A percentile compares a stretch with the other conserved stretches of the same genome.
Conservation (phyloP, 2,797 vertebrate species). For the Labroides dimidiatus region DNA sequence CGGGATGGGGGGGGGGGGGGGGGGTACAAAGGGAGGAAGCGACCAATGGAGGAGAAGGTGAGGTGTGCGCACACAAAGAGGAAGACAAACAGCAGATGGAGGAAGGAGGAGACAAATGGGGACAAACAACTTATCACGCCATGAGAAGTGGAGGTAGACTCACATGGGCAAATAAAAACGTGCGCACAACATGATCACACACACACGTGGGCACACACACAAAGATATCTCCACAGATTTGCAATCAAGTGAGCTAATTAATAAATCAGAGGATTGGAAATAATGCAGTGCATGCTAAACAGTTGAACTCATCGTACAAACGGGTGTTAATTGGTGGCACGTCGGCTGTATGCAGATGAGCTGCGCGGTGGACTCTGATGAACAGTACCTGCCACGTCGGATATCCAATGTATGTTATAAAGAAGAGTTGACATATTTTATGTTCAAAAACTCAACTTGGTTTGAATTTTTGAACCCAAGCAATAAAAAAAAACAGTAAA, state of each 20-base stretch:
- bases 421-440: too few relatives aligned
- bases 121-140: conserved; percentile 47
- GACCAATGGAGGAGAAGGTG: conserved; percentile 43
- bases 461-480: too few relatives aligned
- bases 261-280: conserved; percentile 25
- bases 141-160: conserved; percentile 22
- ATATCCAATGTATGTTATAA: too few relatives aligned
- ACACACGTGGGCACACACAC: conserved; percentile 8
- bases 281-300: conserved; percentile 26
- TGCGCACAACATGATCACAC: background rate
- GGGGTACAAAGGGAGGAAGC: conserved; percentile 8
- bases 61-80: conserved; percentile 58
- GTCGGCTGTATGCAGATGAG: conserved; percentile 62
- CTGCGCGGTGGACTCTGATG: conserved; percentile 2
- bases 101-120: conserved; percentile 56
- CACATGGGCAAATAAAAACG: background rate
- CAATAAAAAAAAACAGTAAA: too few relatives aligned
- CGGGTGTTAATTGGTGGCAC: conserved; percentile 65
- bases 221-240: conserved; percentile 34
- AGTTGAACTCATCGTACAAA: conserved; percentile 51
- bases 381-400: too few relatives aligned
- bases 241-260: conserved; percentile 66
- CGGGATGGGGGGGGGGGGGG: conserved; percentile 19
- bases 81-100: conserved; percentile 54
- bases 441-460: too few relatives aligned